A percentile compares a stretch with the other conserved stretches of the same genome.
Conservation (phyloP, 2,888 invertebrate species). For the Nemurella pictetii region DNA sequence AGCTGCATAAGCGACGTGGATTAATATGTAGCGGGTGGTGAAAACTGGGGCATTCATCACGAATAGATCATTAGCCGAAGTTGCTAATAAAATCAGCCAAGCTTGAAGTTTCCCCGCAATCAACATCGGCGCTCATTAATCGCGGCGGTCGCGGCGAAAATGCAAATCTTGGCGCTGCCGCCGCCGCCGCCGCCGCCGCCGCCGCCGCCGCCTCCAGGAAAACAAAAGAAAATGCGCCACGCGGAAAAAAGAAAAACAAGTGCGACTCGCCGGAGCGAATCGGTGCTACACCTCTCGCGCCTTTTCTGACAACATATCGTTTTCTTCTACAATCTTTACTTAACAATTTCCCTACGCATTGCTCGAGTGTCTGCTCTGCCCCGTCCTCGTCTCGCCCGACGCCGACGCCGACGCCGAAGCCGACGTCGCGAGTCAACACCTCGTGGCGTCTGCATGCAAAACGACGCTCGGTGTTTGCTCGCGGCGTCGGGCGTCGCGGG, state of each 20-base stretch:
- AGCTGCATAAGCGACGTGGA: background rate
- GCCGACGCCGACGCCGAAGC: background rate
- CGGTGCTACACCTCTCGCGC: background rate
- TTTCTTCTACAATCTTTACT: slow-evolving; percentile 27
- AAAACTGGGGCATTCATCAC: background rate
- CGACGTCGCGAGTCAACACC: slow-evolving; percentile 14
- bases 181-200: too few species aligned
- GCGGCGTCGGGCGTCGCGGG: background rate
- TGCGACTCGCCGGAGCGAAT: background rate
- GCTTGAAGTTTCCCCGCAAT: background rate
- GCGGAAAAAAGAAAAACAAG: too few species aligned
- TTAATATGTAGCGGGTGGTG: background rate
- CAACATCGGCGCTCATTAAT: background rate
- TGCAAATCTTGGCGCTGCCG: too few species aligned
- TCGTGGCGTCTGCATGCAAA: background rate
- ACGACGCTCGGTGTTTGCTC: background rate
- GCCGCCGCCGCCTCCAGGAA: background rate
- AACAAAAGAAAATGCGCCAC: background rate
- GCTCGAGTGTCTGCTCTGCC: background rate
- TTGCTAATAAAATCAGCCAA: background rate
- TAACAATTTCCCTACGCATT: background rate
- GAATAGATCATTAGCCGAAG: background rate
- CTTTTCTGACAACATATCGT: slow-evolving; percentile 18
- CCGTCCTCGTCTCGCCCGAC: background rate
- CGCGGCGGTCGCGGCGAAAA: too few species aligned